Conservation (phyloP, 1,140 invertebrate genomes). For the Conopomorpha cramerella region DNA sequence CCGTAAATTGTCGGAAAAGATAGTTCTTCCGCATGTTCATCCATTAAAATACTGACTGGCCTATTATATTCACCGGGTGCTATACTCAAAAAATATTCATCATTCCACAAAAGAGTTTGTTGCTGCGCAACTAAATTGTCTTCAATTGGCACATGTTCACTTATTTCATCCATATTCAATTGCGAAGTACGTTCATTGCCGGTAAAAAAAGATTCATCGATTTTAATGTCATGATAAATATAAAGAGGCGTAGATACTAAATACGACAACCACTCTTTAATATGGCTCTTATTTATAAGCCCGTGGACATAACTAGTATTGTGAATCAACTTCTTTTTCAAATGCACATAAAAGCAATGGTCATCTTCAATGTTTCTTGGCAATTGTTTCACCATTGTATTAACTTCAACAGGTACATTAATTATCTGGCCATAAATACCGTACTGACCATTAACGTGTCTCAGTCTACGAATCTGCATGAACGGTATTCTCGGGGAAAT, state of each 20-base stretch:
- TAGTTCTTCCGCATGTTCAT: slow-evolving; percentile 20
- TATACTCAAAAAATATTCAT: slow-evolving; percentile 19
- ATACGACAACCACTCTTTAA: too few species aligned
- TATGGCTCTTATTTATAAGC: too few species aligned
- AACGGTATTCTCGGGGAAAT: slow-evolving; percentile 31
- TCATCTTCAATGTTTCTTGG: slow-evolving; percentile 29
- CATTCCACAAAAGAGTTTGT: slow-evolving; percentile 18
- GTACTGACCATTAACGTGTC: slow-evolving; percentile 23
- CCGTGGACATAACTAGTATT: slow-evolving; percentile 12
- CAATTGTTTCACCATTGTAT: slow-evolving; percentile 31
- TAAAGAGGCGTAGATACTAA: too few species aligned
- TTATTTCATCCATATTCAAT: too few species aligned
- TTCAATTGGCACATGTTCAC: too few species aligned
- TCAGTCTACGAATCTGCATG: slow-evolving; percentile 34
- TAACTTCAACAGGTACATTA: slow-evolving; percentile 30
- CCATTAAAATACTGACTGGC: slow-evolving; percentile 12
- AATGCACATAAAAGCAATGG: slow-evolving; percentile 23
- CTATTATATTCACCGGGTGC: too few species aligned
- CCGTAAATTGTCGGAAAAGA: slow-evolving; percentile 25
- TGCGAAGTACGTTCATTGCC: too few species aligned
- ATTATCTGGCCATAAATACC: slow-evolving; percentile 37
- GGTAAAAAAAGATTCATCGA: too few species aligned
- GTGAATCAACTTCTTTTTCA: slow-evolving; percentile 19
- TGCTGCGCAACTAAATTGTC: too few species aligned
- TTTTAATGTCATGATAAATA: too few species aligned